Evolutionary conservation across 2,797 vertebrate genomes (phyloP), one percentile per base, ranked within the genome.

Genomic region (Brachyalestes nurse): DNA sequence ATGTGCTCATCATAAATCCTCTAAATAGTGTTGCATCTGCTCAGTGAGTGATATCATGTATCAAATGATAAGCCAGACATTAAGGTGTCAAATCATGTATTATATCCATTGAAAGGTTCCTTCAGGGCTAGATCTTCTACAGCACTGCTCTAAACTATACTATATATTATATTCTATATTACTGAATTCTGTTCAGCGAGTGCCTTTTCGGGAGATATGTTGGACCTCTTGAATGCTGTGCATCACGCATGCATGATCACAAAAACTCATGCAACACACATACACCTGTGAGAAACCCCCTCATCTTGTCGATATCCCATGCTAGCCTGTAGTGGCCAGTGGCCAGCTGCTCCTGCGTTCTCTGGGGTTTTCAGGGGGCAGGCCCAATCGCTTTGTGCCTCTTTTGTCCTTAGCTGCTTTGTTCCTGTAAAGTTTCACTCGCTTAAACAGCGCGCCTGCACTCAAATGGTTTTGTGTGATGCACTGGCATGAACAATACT

Each of bases 331-430:
- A 23, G 61, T n/a, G 34, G 53, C 51, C 38, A 55, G 21, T 64
- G 75, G 64, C 4, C 61, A 64, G 55, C 78, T 28, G 79, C 87
- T 91, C 86, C 85, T 85, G 86, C 47, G 25, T 38, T 89, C 89
- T 90, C 88, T 87, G 77, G 78, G 86, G 80, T 82, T 85, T 91
- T 91, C 86, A 90, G 84, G 70, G 71, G 49, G 78, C 79, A 65
- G 66, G 25, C 53, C 79, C 19, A 70, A 73, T 23, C 49, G 64
- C 86, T 87, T 89, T 91, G 87, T 90, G 80, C 78, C 14, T 58
- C 88, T 84, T 91, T 90, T 91, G 88, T 92, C 55, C 1, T 23
- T 5, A 0, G 66, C 40, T 3, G 82, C 87, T 92, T 93, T 92
- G 89, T 91, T 83, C 42, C 25, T 72, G 77, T 51, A 80, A 82